phyloP scores from a whole-genome alignment of 2,113 vertebrate species.

The Noctilio leporinus region DNA sequence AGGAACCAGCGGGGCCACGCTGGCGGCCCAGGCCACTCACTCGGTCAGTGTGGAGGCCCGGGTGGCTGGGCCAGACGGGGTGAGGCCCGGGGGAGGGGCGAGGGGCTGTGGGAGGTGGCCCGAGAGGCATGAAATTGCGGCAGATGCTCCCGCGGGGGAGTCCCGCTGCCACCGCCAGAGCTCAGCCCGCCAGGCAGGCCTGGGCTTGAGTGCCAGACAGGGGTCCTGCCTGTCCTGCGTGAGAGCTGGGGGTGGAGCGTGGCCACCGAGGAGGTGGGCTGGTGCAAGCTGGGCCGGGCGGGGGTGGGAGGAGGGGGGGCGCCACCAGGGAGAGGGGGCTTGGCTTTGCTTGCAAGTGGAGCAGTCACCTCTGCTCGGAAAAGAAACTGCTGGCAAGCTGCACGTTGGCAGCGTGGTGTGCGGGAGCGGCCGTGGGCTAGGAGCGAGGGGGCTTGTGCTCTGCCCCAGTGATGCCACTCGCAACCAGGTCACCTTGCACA shows the following conservation, averaged over 20 bases:
- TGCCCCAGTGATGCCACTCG: not conserved
- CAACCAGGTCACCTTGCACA: not conserved
- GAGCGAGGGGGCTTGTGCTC: rapidly evolving
- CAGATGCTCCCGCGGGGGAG: conserved; percentile 52
- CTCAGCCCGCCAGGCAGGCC: conserved; percentile 56
- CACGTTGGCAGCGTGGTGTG: not conserved
- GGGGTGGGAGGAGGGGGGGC: conserved; percentile 28
- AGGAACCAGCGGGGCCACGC: conserved; percentile 80
- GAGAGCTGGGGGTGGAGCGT: conserved; percentile 60
- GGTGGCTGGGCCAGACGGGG: not conserved
- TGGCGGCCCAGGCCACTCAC: conserved; percentile 71
- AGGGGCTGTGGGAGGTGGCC: conserved; percentile 50
- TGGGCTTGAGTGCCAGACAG: conserved; percentile 43
- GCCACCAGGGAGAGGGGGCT: not conserved
- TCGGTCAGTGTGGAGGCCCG: conserved; percentile 52
- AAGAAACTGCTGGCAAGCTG: not conserved
- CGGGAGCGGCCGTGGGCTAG: not conserved
- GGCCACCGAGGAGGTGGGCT: not conserved
- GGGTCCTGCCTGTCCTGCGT: conserved; percentile 49
- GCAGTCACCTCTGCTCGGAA: not conserved
- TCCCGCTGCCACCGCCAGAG: conserved; percentile 59
- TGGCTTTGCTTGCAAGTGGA: conserved; percentile 26
- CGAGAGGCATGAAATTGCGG: conserved; percentile 64
- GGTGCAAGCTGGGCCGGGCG: not conserved
- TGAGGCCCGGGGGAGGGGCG: conserved; percentile 42